Percentiles rank a stretch among this genome's conserved stretches.
Conservation (phyloP, 2,113 vertebrate genomes). For the Alethe diademata region DNA sequence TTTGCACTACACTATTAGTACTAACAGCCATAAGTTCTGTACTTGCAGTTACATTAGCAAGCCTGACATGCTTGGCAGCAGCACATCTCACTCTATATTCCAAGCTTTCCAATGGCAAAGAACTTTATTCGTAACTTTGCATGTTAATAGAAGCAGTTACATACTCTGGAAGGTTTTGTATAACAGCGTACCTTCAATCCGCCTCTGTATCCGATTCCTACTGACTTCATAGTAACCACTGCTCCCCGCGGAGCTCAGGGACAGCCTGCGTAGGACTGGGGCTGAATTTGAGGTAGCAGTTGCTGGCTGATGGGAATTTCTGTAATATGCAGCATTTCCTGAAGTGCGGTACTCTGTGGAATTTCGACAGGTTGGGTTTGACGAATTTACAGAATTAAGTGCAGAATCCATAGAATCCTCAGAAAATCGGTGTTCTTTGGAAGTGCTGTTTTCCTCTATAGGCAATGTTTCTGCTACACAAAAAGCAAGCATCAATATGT, state of each 20-base stretch:
- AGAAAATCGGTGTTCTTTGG: constrained; percentile 83
- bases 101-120: neutral
- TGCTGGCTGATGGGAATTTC: constrained; percentile 47
- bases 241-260: constrained; percentile 68
- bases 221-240: constrained; percentile 69
- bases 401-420: constrained; percentile 80
- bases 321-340: constrained; percentile 73
- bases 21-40: neutral
- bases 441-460: constrained; percentile 76
- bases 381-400: constrained; percentile 80
- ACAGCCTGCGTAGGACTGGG: constrained; percentile 67
- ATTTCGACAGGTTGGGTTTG: constrained; percentile 68
- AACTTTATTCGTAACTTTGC: neutral
- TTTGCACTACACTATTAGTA: neutral
- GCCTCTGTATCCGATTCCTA: constrained; percentile 75
- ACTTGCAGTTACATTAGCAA: neutral
- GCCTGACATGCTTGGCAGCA: neutral
- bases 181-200: constrained; percentile 84
- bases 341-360: constrained; percentile 72
- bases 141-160: neutral
- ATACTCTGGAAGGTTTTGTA: neutral
- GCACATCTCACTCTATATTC: neutral
- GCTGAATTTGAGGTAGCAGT: constrained; percentile 65
- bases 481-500: constrained; percentile 4
- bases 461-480: constrained; percentile 83